Evolutionary conservation across 2,888 invertebrate species (phyloP).

Genomic region (Pristionchus mayeri): DNA sequence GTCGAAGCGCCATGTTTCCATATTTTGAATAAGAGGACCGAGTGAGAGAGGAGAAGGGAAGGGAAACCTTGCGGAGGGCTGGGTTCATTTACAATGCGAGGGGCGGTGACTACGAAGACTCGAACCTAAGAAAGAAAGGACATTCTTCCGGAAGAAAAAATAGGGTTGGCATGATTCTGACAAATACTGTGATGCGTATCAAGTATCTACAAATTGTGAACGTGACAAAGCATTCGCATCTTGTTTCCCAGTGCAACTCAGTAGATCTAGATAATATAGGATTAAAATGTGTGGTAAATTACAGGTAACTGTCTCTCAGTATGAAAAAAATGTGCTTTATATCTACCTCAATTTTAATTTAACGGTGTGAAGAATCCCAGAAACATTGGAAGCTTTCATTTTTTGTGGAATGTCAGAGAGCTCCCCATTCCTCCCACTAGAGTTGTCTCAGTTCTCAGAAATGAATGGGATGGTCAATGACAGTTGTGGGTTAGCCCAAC

Average conservation of each 20-base stretch:
- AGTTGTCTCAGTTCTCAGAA: neutral
- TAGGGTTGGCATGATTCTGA: too few relatives aligned
- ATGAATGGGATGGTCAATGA: neutral
- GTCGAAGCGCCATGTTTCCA: neutral
- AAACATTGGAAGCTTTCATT: too few relatives aligned
- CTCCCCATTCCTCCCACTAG: constrained; percentile 2
- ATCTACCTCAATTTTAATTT: too few relatives aligned
- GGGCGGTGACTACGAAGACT: constrained; percentile 22
- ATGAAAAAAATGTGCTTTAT: too few relatives aligned
- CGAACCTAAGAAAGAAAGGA: constrained; percentile 6
- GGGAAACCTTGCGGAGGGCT: constrained; percentile 24
- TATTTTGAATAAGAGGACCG: neutral
- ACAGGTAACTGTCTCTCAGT: too few relatives aligned
- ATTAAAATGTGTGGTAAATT: too few relatives aligned
- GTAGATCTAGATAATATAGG: too few relatives aligned
- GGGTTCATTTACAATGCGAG: constrained; percentile 30
- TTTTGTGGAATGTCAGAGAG: neutral
- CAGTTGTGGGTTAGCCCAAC: neutral
- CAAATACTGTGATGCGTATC: too few relatives aligned
- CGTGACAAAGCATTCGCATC: too few relatives aligned
- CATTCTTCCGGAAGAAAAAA: neutral
- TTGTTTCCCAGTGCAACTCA: too few relatives aligned
- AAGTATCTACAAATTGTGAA: too few relatives aligned
- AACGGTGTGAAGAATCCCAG: too few relatives aligned
- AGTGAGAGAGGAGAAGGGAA: neutral